Conservation (phyloP, 2,888 invertebrate species). For the Callosobruchus maculatus region DNA sequence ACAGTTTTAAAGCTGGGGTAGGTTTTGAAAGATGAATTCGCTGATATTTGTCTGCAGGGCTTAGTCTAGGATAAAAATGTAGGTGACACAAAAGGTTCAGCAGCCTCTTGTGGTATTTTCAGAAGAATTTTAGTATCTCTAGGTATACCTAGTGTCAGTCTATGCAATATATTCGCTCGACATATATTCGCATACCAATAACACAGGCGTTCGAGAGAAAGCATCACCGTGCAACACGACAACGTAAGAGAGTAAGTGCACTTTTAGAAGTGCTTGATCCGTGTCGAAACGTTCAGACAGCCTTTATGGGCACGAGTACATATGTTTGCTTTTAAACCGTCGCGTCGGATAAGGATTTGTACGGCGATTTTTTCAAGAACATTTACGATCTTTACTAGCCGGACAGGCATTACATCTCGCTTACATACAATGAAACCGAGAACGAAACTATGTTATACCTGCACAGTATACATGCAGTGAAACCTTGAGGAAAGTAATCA, state of each 20-base stretch:
- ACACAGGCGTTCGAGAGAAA: neutral
- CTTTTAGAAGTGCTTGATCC: neutral
- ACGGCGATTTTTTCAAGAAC: neutral
- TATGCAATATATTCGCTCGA: neutral
- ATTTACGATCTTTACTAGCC: neutral
- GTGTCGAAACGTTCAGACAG: neutral
- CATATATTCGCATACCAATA: neutral
- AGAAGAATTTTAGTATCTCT: too few relatives aligned
- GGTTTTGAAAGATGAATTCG: too few relatives aligned
- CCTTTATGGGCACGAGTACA: neutral
- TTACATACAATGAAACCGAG: neutral
- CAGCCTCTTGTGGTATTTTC: too few relatives aligned
- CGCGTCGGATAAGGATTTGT: neutral
- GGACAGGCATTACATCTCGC: neutral
- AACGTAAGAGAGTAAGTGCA: neutral
- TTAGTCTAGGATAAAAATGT: too few relatives aligned
- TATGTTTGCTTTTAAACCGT: neutral
- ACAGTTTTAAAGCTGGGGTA: too few relatives aligned
- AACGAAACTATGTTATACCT: neutral
- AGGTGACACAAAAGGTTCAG: too few relatives aligned
- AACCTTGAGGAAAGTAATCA: neutral
- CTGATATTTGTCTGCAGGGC: too few relatives aligned
- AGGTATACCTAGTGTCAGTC: too few relatives aligned
- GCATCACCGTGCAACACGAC: neutral
- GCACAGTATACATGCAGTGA: neutral